Conservation (phyloP, 2,113 vertebrate species). For the Spermophilus dauricus region DNA sequence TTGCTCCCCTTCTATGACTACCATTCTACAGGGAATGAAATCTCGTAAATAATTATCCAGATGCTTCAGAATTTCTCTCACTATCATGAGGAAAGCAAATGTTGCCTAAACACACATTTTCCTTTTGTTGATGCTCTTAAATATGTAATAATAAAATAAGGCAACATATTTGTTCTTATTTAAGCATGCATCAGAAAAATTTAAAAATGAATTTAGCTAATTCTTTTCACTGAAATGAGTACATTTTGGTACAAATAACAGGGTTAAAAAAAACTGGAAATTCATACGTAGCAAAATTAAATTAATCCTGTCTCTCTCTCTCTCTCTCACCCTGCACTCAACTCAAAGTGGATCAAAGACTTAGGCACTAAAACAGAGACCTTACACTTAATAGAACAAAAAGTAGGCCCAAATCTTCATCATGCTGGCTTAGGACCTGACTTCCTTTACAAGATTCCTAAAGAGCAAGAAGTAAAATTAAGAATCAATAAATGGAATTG, state of each 20-base stretch:
- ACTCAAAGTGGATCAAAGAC: too few relatives aligned
- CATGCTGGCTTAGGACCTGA: too few relatives aligned
- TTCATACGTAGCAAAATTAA: too few relatives aligned
- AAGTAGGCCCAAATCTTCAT: too few relatives aligned
- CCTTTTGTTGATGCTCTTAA: slow-evolving; percentile 39
- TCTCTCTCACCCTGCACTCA: too few relatives aligned
- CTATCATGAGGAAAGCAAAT: slow-evolving; percentile 29
- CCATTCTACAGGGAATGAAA: slow-evolving; percentile 47
- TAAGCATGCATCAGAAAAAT: slow-evolving; percentile 40
- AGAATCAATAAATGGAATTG: too few relatives aligned
- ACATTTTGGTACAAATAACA: slow-evolving; percentile 57
- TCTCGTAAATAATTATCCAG: slow-evolving; percentile 39
- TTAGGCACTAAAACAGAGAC: too few relatives aligned
- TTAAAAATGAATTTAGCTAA: slow-evolving; percentile 45
- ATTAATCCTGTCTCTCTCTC: too few relatives aligned
- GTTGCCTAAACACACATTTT: slow-evolving; percentile 48
- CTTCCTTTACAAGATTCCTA: too few relatives aligned
- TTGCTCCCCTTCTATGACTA: background rate
- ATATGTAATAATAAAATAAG: slow-evolving; percentile 55
- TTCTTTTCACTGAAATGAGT: slow-evolving; percentile 42
- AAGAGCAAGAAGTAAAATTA: too few relatives aligned
- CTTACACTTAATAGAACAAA: too few relatives aligned
- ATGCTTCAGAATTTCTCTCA: slow-evolving; percentile 53
- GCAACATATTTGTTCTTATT: slow-evolving; percentile 35
- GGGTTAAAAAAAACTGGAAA: too few relatives aligned